A percentile compares a stretch with the other conserved stretches of the same genome.
Conservation (phyloP, 2,797 vertebrate species). For the Pelobates cultripes region DNA sequence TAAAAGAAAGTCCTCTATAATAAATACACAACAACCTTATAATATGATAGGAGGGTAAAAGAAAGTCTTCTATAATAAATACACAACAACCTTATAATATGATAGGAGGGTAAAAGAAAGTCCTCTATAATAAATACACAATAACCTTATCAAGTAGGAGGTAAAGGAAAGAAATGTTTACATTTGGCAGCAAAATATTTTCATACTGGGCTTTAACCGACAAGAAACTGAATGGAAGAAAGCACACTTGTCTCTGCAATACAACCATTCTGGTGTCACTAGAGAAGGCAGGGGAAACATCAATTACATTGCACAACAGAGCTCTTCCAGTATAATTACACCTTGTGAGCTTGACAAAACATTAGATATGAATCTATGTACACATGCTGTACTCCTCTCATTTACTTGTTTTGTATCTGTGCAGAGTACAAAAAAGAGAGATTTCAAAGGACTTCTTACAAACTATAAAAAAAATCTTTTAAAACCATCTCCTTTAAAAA, state of each 20-base stretch:
- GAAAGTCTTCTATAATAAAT: too few species aligned
- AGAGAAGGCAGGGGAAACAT: too few species aligned
- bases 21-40: too few species aligned
- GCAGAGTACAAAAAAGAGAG: neutral
- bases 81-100: too few species aligned
- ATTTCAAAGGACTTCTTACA: neutral
- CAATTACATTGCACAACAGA: neutral
- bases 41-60: too few species aligned
- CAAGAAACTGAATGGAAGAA: too few species aligned
- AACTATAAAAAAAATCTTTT: neutral
- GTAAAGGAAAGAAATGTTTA: too few species aligned
- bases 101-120: too few species aligned
- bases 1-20: too few species aligned
- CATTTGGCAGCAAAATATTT: neutral
- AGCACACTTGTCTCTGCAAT: neutral
- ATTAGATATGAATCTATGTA: neutral
- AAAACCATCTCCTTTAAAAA: too few species aligned
- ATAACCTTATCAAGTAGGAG: too few species aligned
- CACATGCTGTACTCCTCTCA: neutral
- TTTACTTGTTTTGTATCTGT: neutral
- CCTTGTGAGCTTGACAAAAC: neutral
- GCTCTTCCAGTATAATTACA: neutral
- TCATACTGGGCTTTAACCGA: neutral
- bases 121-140: too few species aligned
- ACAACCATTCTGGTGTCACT: neutral